A percentile compares a stretch with the other conserved stretches of the same genome.
These are phyloP conservation scores for Leptodirus hochenwartii DNA, from an alignment of 2,888 invertebrate species.

Conservation along the genomic window DNA sequence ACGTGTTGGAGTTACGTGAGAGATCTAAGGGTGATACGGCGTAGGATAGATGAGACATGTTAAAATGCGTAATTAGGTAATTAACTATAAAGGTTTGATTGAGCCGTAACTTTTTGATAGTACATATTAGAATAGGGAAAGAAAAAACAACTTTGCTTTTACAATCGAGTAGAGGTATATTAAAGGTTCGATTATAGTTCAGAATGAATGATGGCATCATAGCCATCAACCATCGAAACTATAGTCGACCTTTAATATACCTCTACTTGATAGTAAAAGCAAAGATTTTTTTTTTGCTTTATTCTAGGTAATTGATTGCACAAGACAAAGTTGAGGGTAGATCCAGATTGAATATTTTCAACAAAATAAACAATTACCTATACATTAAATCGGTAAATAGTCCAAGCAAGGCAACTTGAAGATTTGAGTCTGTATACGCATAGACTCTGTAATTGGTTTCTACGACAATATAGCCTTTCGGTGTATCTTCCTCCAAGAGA, in stretches of 20 bases:
- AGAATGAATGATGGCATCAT: no score
- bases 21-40: no score
- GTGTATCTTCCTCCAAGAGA: conserved; percentile 32
- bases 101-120: no score
- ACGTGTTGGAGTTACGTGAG: no score
- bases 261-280: background rate
- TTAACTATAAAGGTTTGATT: no score
- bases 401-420: conserved; percentile 84
- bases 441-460: conserved; percentile 95
- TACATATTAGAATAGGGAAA: no score
- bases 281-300: conserved; percentile 1
- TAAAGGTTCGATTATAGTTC: no score
- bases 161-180: no score
- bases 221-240: no score
- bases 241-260: background rate
- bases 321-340: background rate
- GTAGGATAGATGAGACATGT: no score
- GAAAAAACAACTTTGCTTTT: no score
- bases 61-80: no score
- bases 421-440: conserved; percentile 83
- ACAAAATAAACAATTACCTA: conserved; percentile 33
- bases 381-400: conserved; percentile 86
- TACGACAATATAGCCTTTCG: conserved; percentile 76
- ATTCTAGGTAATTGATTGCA: background rate
- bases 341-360: background rate